Conservation (phyloP, 2,113 vertebrate genomes). For the Zeus faber region DNA sequence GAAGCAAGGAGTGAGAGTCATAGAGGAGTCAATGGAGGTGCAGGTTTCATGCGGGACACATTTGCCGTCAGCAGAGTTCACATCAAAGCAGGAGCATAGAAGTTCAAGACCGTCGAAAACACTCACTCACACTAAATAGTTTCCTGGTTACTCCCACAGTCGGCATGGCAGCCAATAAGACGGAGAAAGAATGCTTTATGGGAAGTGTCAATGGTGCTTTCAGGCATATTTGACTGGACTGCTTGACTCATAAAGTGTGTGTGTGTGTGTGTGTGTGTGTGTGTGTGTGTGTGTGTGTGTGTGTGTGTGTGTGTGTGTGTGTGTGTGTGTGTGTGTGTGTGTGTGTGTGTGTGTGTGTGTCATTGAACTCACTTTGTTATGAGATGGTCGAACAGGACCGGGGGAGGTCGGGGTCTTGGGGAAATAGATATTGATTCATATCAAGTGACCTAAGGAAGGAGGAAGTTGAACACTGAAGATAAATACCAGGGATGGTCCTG, state of each 20-base stretch:
- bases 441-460: background rate
- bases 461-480: too few relatives aligned
- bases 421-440: slow-evolving; percentile 10
- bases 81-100: background rate
- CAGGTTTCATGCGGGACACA: background rate
- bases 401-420: background rate
- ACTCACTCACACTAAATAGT: background rate
- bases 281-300: slow-evolving; percentile 13
- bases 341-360: slow-evolving; percentile 1
- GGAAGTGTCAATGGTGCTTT: slow-evolving; percentile 16
- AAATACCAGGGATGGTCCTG: too few relatives aligned
- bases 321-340: slow-evolving; percentile 8
- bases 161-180: background rate
- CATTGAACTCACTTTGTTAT: slow-evolving; percentile 7
- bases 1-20: background rate
- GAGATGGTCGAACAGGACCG: background rate
- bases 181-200: background rate
- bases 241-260: slow-evolving; percentile 13
- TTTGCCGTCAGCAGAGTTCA: too few relatives aligned
- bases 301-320: slow-evolving; percentile 3
- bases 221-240: background rate
- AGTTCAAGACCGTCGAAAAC: background rate
- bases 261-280: slow-evolving; percentile 2
- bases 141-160: background rate
- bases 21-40: background rate